Conservation (phyloP, 2,888 invertebrate species). For the Tetramorium bicarinatum region DNA sequence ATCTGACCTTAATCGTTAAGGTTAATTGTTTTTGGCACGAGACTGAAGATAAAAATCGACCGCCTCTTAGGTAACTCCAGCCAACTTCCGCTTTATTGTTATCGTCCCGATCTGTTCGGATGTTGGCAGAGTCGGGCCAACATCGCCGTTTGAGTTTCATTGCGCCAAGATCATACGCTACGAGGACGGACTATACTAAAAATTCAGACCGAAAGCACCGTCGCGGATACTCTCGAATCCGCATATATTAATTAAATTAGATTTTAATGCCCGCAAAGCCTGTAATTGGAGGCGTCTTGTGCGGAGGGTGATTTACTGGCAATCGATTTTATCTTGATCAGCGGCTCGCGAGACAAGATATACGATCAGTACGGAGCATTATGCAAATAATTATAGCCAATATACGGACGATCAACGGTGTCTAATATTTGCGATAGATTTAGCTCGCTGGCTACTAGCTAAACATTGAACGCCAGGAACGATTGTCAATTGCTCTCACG, state of each 20-base stretch:
- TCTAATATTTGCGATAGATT: conserved; percentile 72
- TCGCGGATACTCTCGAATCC: neutral
- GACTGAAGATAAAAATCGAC: conserved; percentile 63
- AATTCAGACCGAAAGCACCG: conserved; percentile 3
- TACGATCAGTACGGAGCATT: conserved; percentile 42
- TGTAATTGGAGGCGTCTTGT: conserved; percentile 30
- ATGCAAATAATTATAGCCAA: conserved; percentile 63
- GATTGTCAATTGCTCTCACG: conserved; percentile 73
- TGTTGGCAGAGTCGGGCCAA: conserved; percentile 56
- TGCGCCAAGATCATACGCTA: conserved; percentile 53
- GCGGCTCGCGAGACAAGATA: conserved; percentile 27
- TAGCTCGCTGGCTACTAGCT: conserved; percentile 59
- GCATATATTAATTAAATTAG: neutral
- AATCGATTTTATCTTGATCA: conserved; percentile 51
- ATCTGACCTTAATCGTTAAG: conserved; percentile 71
- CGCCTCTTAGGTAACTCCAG: conserved; percentile 55
- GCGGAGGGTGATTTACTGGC: neutral
- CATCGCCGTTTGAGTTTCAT: conserved; percentile 22
- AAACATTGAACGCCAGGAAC: conserved; percentile 71
- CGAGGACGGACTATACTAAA: neutral
- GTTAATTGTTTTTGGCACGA: conserved; percentile 74
- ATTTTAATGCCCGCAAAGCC: neutral
- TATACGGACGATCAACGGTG: conserved; percentile 59
- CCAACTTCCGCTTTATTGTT: conserved; percentile 62
- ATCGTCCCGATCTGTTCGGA: conserved; percentile 57